These are phyloP conservation scores for Argyresthia albistria DNA, from an alignment of 2,888 invertebrate genomes.

Conservation along the genomic window DNA sequence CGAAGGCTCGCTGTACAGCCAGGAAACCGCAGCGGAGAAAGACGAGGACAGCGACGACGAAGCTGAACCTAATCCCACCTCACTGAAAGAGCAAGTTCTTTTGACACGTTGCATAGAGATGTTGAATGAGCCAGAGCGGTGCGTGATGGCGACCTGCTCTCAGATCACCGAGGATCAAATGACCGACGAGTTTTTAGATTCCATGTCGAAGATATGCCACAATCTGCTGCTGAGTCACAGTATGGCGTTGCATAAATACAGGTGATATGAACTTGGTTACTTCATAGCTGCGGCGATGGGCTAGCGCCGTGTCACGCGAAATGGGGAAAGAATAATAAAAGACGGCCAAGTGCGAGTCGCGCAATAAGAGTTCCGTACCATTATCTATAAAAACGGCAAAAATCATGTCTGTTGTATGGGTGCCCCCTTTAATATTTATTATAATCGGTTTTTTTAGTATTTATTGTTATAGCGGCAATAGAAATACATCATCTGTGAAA, in stretches of 20 bases:
- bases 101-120: constrained; percentile 74
- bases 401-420: too few species aligned
- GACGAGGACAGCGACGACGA: constrained; percentile 75
- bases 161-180: constrained; percentile 64
- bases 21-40: constrained; percentile 59
- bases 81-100: constrained; percentile 54
- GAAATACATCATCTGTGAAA: too few species aligned
- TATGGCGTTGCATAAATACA: constrained; percentile 87
- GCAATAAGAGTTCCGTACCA: too few species aligned
- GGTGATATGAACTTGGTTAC: too few species aligned
- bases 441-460: too few species aligned
- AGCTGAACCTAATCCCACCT: constrained; percentile 57
- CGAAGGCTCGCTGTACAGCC: constrained; percentile 58
- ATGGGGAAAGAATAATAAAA: too few species aligned
- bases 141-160: constrained; percentile 52
- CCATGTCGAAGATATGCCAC: constrained; percentile 85
- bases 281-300: too few species aligned
- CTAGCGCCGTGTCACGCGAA: constrained; percentile 18
- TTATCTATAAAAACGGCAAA: too few species aligned
- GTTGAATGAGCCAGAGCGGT: constrained; percentile 73
- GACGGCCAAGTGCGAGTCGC: too few species aligned
- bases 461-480: too few species aligned
- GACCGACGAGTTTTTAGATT: constrained; percentile 72
- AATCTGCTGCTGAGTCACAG: constrained; percentile 86
- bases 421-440: too few species aligned